Base-by-base conservation (phyloP, 1,140 invertebrate species). In the Camponotus floridanus region DNA sequence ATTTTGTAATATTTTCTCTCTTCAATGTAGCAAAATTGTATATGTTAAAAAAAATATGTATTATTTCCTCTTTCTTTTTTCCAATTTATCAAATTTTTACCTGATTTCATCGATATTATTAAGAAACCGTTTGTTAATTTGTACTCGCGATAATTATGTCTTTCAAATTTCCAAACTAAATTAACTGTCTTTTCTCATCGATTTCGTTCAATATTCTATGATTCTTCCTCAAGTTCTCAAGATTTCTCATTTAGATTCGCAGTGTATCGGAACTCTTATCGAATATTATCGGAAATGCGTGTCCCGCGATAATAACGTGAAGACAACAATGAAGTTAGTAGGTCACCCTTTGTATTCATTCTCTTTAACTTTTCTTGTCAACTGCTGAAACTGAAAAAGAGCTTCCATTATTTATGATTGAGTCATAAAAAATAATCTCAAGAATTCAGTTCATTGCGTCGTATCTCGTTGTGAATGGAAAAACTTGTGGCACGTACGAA, bases 201-300 rank as follows among this genome's bases (percentile, higher is more conserved):
- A 76, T 31, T 62, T 62, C 48, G 18, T 3, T 21, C 39, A 18
- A 39, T 59, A 21, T 26, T 5, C n/a, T 15, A 36, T 45, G 0
- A 39, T 26, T 48, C 26, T 39, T 11, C n/a, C 15, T 7, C 31
- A 3, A 26, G 55, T 26, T 33, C 36, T 26, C 13, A 21, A 76
- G 73, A 76, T 76, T 61, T 45, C 74, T 76, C 74, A 21, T 76
- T 62, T 62, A 76, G 59, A 62, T 62, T 64, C 39, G 39, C 21
- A n/a, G 26, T 42, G 42, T 76, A 62, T 59, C 39, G 31, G 6
- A 15, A 26, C 68, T 26, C 26, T 70, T 73, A 73, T 57, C 70
- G 70, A 21, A 39, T 39, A 39, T 57, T 51, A 57, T 74, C n/a
- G 68, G 48, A 51, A 33, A 55, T 33, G 55, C 5, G 33, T 48